Evolutionary conservation across 2,113 vertebrate genomes (phyloP), one percentile per base, ranked within the genome.

Genomic region (Corythaixoides concolor): DNA sequence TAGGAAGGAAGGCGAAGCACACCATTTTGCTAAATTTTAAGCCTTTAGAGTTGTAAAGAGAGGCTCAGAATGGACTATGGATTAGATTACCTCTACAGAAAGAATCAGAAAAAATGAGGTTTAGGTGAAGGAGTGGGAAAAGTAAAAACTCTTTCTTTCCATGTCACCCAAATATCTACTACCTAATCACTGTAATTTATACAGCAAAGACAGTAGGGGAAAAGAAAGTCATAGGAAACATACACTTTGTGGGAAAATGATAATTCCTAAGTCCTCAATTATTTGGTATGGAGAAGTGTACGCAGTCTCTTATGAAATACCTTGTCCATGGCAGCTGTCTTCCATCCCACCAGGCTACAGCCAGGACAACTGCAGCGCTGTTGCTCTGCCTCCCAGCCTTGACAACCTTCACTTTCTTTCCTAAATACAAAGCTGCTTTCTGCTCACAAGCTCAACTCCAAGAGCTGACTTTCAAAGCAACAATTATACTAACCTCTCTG

Each of bases 131-230:
- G 15, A 64, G 8, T 8, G 37, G 12, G 11, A 64, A 47, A 89
- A 81, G 9, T 27, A 55, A 72, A 63, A 68, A 49, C 6, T 24
- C 47, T 32, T 53, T 28, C 30, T 32, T 87, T 64, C 39, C 35
- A 41, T 15, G 26, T 43, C 20, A 78, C 17, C 78, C 33, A 66
- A 41, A 32, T 28, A 69, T 15, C 53, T 45, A 10, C 21, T 30
- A 15, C 2, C 15, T 32, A 41, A 41, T 56, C 0, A 0, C 28
- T 47, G 0, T 16, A 56, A 50, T n/a, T 41, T 69, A 56, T 55
- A 47, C 39, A 88, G 39, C 20, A 80, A 67, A 84, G 22, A 27
- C 6, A 55, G 18, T 0, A 66, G 41, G 13, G 30, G 30, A 47
- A 81, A 69, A 85, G 4, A 49, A 70, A 49, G 14, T 39, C 14